Base-by-base conservation (phyloP, 2,888 invertebrate species). In the Lepidocyrtoides sp. region DNA sequence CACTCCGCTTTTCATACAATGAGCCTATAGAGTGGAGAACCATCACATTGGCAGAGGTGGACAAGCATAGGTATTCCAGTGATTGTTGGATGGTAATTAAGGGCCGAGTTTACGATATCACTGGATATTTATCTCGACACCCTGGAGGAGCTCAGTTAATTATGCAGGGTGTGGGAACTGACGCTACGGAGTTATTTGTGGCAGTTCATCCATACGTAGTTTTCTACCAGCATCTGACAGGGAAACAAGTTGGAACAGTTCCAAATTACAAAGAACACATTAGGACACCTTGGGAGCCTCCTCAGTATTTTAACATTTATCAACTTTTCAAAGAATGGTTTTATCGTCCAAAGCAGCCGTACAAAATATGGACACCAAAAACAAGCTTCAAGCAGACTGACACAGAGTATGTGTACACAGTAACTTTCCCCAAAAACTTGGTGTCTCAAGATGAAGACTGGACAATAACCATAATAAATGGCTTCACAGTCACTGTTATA, bases 111-210 rank as follows among this genome's bases (percentile, higher is more conserved):
- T 93, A 85, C 75, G 92, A 93, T 83, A 86, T 93, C 0, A 92
- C 92, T 2, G 87, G 87, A 10, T 94, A 93, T 54, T 51, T 90
- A 12, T 44, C 69, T 1, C 90, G 87, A 41, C 93, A 94, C 77
- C 93, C 93, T 1, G 93, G 93, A 17, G 93, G 92, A 29, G 26
- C 87, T 14, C n/a, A 86, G 4, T 23, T 92, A 12, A 72, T 94
- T n/a, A 92, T 93, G 92, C 93, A 92, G 81, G 93, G 93, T 10
- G 92, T 91, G 41, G 93, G 93, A 3, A 81, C 72, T 63, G 87
- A 92, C 41, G 87, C 88, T 0, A 92, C 91, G 10, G 36, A 8
- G 2, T 8, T 92, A 17, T 92, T 90, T 51, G 89, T 89, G 23
- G 14, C 82, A 0, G 88, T 89, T 0, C 89, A 89, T 26, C 89